A percentile compares a stretch with the other conserved stretches of the same genome.
These are phyloP conservation scores for Papilio xuthus DNA, from an alignment of 1,140 invertebrate species.

Conservation along the genomic window DNA sequence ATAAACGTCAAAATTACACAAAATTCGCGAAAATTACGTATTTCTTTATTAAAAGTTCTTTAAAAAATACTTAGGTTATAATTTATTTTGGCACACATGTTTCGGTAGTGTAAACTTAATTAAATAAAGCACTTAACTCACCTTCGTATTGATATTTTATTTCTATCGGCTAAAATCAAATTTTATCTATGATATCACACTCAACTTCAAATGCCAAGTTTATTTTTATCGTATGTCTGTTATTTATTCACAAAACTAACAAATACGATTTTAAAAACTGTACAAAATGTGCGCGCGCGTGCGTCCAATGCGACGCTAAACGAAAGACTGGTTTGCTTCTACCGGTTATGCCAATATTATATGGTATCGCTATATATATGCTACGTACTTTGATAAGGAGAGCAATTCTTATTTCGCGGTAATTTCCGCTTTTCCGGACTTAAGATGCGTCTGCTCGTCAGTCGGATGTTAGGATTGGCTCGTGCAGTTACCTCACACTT, in stretches of 20 bases:
- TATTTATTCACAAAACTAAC: slow-evolving; percentile 13
- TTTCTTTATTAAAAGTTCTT: no score
- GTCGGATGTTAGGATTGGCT: neutral
- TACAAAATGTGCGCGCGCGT: neutral
- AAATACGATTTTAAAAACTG: slow-evolving; percentile 1
- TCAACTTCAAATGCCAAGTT: neutral
- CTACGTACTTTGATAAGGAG: neutral
- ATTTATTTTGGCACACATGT: no score
- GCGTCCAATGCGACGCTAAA: slow-evolving; percentile 7
- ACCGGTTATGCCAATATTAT: neutral
- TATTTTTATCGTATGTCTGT: neutral
- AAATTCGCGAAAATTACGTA: neutral
- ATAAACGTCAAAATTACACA: no score
- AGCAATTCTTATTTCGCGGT: neutral
- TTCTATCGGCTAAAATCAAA: neutral
- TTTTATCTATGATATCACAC: neutral
- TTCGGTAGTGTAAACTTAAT: no score
- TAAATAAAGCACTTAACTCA: neutral
- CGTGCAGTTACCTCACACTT: neutral
- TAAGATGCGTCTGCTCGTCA: neutral
- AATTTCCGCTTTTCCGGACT: neutral
- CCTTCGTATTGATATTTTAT: neutral
- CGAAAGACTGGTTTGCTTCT: slow-evolving; percentile 20
- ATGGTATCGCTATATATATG: slow-evolving; percentile 7
- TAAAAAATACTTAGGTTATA: no score